Evolutionary conservation across 2,888 invertebrate genomes (phyloP), one percentile per base, ranked within the genome.

Genomic region (Stenodera caucasica): DNA sequence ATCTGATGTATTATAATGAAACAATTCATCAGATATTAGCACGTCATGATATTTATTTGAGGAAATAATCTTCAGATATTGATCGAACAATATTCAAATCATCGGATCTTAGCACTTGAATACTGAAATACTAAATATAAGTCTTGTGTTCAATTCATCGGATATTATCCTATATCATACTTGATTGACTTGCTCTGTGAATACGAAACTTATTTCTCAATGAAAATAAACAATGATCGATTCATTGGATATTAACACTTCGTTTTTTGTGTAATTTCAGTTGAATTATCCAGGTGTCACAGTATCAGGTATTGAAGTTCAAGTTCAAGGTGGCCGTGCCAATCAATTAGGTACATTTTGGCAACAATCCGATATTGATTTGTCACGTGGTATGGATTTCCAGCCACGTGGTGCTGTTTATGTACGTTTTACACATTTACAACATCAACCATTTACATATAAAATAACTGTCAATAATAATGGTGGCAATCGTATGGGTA

Each of bases 331-430:
- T 0, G 84, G 74, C 11, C 55, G 59, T 5, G 69, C 80, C 0
- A 89, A 92, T 79, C 77, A 78, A 0, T 66, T 93, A 37, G 80
- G 81, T 61, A 92, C 92, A 0, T 88, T 87, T 79, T 94, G 93
- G 93, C 89, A 89, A 81, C 87, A 90, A 78, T 89, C 90, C 60
- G 88, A 89, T 52, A 83, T 94, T 65, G 90, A 94, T 74, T 78
- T 94, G 29, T 86, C 89, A 0, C 84, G 92, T 1, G 94, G 94
- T 0, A 84, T 94, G 75, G 93, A 94, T 81, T 94, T 94, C 80
- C 85, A 87, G 9, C 92, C 92, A 0, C 83, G 91, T 0, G 92
- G 92, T 51, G 79, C 86, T 45, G 87, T 92, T 33, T 85, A 88
- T 49, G 91, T 88, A 0, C 82, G 88, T 23, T 65, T 91, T 77